These are phyloP conservation scores for Cydia strobilella DNA, from an alignment of 1,140 invertebrate species.

Conservation along the genomic window DNA sequence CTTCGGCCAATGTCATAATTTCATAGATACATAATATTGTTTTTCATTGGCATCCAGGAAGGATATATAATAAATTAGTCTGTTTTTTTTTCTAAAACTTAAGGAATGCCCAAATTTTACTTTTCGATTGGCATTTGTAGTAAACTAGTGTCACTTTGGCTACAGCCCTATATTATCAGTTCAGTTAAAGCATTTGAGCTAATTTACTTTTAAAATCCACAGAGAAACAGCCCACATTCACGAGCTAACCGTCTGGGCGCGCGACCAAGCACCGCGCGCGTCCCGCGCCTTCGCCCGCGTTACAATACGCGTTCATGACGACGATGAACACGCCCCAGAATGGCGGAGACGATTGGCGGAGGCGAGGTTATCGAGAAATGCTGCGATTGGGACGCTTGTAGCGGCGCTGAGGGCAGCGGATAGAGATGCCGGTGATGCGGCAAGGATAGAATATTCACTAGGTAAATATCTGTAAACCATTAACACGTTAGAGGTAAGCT, in stretches of 20 bases:
- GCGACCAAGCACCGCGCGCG: slow-evolving; percentile 92
- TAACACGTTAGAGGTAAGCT: too few species aligned
- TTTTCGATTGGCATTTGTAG: too few species aligned
- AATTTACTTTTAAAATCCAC: slow-evolving; percentile 33
- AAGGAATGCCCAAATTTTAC: too few species aligned
- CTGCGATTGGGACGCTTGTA: slow-evolving; percentile 52
- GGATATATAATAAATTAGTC: too few species aligned
- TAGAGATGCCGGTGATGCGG: slow-evolving; percentile 47
- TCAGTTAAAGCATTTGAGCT: too few species aligned
- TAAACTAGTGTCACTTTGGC: too few species aligned
- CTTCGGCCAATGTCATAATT: too few species aligned
- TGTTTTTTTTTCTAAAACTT: too few species aligned
- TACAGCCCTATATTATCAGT: too few species aligned
- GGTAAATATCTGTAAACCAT: too few species aligned
- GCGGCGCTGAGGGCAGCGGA: slow-evolving; percentile 57
- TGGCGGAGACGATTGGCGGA: slow-evolving; percentile 61
- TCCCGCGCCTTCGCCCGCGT: slow-evolving; percentile 93
- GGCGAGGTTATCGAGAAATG: slow-evolving; percentile 52
- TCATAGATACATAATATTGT: too few species aligned
- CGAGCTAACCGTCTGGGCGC: slow-evolving; percentile 93
- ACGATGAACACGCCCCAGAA: slow-evolving; percentile 93
- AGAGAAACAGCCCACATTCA: slow-evolving; percentile 91
- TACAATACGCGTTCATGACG: slow-evolving; percentile 89
- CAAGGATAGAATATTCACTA: slow-evolving; percentile 52
- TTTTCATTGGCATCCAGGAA: too few species aligned